A percentile compares a stretch with the other conserved stretches of the same genome.
phyloP scores from a whole-genome alignment of 2,113 vertebrate genomes.

The Thunnus thynnus region DNA sequence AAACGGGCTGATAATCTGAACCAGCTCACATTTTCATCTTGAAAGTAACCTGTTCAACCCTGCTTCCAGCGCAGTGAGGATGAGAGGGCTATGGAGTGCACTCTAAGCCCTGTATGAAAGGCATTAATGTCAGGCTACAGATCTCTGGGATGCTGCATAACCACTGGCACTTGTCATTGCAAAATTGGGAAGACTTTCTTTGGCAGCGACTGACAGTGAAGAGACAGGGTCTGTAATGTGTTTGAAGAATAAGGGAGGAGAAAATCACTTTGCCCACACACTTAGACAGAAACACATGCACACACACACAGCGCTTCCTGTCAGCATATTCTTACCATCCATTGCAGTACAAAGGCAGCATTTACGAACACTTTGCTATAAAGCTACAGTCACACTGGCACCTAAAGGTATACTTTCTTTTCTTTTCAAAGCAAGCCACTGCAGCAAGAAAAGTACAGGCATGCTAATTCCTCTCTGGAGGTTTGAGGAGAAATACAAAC shows the following conservation, averaged over 20 bases:
- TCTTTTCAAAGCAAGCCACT: constrained; percentile 2
- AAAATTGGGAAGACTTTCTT: constrained; percentile 42
- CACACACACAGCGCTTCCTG: not conserved
- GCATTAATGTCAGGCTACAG: constrained; percentile 44
- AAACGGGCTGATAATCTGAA: not conserved
- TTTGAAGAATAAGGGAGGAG: constrained; percentile 31
- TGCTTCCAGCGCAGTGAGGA: not conserved
- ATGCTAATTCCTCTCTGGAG: constrained; percentile 25
- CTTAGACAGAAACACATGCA: constrained; percentile 20
- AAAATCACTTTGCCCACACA: constrained; percentile 27
- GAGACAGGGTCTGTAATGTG: constrained; percentile 40
- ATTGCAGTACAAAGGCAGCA: constrained; percentile 1
- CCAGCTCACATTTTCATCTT: constrained; percentile 9
- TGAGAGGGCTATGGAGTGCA: constrained; percentile 12
- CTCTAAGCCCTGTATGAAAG: constrained; percentile 43
- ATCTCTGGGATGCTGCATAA: constrained; percentile 22
- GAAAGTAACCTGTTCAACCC: constrained; percentile 14
- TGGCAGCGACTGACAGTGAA: constrained; percentile 34
- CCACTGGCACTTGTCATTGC: constrained; percentile 48
- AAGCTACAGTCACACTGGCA: constrained; percentile 17
- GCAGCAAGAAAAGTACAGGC: not conserved
- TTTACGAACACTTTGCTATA: constrained; percentile 31
- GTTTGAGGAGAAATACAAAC: constrained; percentile 39
- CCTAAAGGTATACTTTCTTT: constrained; percentile 13
- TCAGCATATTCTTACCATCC: constrained; percentile 41